Percentiles rank a stretch among this genome's conserved stretches.
These are phyloP conservation scores for Serranochromis macrocephalus DNA, from an alignment of 2,113 vertebrate genomes.

Conservation along the genomic window DNA sequence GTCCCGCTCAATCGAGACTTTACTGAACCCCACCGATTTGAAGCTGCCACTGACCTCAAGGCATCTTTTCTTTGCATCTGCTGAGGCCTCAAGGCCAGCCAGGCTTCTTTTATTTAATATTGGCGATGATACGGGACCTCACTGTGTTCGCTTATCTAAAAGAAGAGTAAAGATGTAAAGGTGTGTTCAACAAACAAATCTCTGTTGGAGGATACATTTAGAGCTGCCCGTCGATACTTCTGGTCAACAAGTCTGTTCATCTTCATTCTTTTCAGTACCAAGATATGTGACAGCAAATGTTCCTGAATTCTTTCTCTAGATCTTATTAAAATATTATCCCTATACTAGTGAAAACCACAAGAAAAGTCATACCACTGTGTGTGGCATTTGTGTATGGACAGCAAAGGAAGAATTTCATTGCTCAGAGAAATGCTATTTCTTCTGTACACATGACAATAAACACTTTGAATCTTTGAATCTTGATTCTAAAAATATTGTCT, in stretches of 20 bases:
- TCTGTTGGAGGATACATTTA: not conserved
- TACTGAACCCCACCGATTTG: not conserved
- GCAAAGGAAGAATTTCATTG: not conserved
- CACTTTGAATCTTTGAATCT: not conserved
- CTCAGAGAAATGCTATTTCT: not conserved
- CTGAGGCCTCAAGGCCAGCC: not conserved
- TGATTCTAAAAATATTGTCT: not conserved
- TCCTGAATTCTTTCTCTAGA: not conserved
- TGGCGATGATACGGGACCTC: not conserved
- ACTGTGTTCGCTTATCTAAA: not conserved
- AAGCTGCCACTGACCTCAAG: not conserved
- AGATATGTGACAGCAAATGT: not conserved
- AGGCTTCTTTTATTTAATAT: not conserved
- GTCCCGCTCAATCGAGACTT: not conserved
- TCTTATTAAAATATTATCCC: not conserved
- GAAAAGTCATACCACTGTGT: not conserved
- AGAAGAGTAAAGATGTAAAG: not conserved
- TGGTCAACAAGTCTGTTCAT: not conserved
- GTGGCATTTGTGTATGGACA: not conserved
- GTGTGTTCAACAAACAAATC: not conserved
- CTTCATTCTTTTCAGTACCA: not conserved
- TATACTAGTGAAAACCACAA: not conserved
- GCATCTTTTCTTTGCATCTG: not conserved
- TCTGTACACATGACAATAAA: not conserved
- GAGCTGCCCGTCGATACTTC: not conserved